A percentile compares a stretch with the other conserved stretches of the same genome.
Conservation (phyloP, 2,797 vertebrate genomes). For the Apodemus agrarius region DNA sequence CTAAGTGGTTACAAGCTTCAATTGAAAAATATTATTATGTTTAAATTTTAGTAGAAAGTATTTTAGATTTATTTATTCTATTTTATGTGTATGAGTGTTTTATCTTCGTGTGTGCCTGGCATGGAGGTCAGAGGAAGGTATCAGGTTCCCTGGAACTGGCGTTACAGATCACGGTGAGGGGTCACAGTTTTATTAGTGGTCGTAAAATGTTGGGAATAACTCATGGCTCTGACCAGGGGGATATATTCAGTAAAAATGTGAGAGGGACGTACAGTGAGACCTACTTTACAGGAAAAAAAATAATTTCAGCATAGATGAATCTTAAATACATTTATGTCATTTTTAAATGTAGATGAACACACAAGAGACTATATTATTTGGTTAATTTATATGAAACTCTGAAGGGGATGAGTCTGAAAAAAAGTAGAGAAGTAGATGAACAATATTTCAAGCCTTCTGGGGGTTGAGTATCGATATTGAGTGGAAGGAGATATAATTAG, state of each 20-base stretch:
- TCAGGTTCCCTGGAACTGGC: neutral
- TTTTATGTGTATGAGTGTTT: neutral
- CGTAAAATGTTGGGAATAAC: neutral
- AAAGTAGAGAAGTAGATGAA: neutral
- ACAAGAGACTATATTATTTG: neutral
- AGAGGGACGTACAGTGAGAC: neutral
- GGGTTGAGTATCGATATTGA: neutral
- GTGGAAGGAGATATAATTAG: neutral
- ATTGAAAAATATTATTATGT: neutral
- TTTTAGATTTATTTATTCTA: neutral
- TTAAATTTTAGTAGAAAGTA: neutral
- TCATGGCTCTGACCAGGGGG: neutral
- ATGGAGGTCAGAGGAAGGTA: neutral
- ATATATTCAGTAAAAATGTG: neutral
- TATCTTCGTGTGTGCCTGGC: neutral
- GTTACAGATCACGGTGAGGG: neutral
- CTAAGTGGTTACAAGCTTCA: neutral
- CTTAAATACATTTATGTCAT: neutral
- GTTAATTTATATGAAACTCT: neutral
- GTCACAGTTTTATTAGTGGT: neutral
- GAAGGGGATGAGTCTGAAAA: neutral
- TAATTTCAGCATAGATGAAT: neutral
- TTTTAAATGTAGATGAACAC: neutral
- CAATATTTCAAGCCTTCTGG: neutral
- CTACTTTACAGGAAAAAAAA: neutral